Evolutionary conservation across 2,797 vertebrate genomes (phyloP).

Genomic region (Saxicola maurus): DNA sequence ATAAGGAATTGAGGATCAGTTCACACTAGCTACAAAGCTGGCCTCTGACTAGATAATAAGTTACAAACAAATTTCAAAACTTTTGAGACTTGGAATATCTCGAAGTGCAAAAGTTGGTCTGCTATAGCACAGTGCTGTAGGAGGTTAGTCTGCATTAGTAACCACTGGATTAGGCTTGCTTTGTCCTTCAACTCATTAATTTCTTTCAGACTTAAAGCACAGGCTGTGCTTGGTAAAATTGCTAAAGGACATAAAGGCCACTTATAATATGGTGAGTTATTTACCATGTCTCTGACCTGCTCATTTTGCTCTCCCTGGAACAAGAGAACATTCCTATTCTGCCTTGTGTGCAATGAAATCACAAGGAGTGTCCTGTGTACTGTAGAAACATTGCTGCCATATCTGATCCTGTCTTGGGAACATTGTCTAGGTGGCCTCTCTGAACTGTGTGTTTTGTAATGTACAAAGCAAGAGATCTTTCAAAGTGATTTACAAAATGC

Average conservation of each 20-base stretch:
- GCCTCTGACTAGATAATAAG: neutral
- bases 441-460: neutral
- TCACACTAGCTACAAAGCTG: neutral
- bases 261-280: neutral
- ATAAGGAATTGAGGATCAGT: neutral
- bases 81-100: neutral
- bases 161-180: neutral
- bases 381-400: neutral
- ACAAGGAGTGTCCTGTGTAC: neutral
- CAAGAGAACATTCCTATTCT: neutral
- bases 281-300: neutral
- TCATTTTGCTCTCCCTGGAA: neutral
- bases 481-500: neutral
- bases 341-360: neutral
- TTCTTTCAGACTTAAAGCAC: neutral
- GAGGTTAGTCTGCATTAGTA: neutral
- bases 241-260: neutral
- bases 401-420: neutral
- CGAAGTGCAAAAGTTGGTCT: neutral
- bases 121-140: neutral
- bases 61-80: neutral
- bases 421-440: neutral
- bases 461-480: neutral
- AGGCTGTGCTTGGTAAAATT: neutral
- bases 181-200: neutral